These are phyloP conservation scores for Pammene aurita DNA, from an alignment of 2,888 invertebrate species.

Conservation along the genomic window DNA sequence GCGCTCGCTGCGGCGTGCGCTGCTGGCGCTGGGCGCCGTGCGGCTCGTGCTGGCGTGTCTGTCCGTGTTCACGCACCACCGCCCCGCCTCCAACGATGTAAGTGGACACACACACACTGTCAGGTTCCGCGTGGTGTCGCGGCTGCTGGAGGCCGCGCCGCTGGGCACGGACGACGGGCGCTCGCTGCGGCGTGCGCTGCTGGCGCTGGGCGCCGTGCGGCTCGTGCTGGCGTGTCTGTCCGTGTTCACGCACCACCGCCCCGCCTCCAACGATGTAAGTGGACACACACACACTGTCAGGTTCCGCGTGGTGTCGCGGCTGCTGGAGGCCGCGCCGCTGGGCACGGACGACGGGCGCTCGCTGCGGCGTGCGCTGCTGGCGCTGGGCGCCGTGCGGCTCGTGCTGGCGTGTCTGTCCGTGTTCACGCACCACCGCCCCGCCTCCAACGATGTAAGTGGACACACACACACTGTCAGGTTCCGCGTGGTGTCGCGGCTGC, in stretches of 20 bases:
- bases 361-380: slow-evolving; percentile 90
- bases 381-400: slow-evolving; percentile 92
- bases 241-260: slow-evolving; percentile 92
- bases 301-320: slow-evolving; percentile 89
- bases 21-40: slow-evolving; percentile 93
- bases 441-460: slow-evolving; percentile 63
- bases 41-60: slow-evolving; percentile 93
- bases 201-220: slow-evolving; percentile 93
- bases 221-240: slow-evolving; percentile 94
- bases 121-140: slow-evolving; percentile 89
- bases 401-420: slow-evolving; percentile 94
- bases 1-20: slow-evolving; percentile 88
- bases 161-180: slow-evolving; percentile 90
- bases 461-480: slow-evolving; percentile 86
- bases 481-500: slow-evolving; percentile 88
- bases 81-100: slow-evolving; percentile 77
- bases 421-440: slow-evolving; percentile 91
- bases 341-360: slow-evolving; percentile 90
- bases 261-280: slow-evolving; percentile 71
- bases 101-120: slow-evolving; percentile 77
- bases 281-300: slow-evolving; percentile 82
- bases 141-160: slow-evolving; percentile 90
- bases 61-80: slow-evolving; percentile 93
- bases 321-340: slow-evolving; percentile 90
- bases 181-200: slow-evolving; percentile 88